Conservation (phyloP, 2,797 vertebrate species). For the Arrhamphus sclerolepis region DNA sequence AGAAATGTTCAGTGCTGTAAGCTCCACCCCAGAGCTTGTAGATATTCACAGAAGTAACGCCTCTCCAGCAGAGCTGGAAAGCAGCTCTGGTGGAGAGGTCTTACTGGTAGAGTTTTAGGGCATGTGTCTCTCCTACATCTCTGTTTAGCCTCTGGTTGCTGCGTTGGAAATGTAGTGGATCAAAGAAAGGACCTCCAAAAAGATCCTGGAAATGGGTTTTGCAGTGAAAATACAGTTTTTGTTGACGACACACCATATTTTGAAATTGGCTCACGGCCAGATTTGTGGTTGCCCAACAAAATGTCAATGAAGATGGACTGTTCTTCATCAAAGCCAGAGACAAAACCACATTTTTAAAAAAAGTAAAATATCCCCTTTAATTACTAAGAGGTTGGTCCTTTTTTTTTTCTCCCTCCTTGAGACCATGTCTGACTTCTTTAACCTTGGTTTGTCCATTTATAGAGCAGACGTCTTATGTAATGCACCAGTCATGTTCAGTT, state of each 20-base stretch:
- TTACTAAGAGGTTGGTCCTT: slow-evolving; percentile 48
- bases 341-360: slow-evolving; percentile 55
- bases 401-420: slow-evolving; percentile 36
- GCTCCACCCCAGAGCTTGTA: too few species aligned
- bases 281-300: slow-evolving; percentile 74
- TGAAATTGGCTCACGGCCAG: slow-evolving; percentile 66
- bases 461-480: slow-evolving; percentile 48
- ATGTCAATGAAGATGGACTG: slow-evolving; percentile 68
- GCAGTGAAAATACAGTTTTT: neutral
- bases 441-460: slow-evolving; percentile 46
- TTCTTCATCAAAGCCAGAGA: slow-evolving; percentile 67
- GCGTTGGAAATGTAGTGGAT: neutral
- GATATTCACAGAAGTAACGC: too few species aligned
- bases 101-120: too few species aligned
- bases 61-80: too few species aligned
- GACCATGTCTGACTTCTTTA: slow-evolving; percentile 47
- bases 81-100: too few species aligned
- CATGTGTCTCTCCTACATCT: too few species aligned
- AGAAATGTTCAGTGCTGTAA: too few species aligned
- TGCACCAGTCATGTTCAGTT: slow-evolving; percentile 32
- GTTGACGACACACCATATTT: slow-evolving; percentile 70
- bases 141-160: too few species aligned
- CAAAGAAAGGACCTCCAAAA: neutral
- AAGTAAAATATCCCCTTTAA: slow-evolving; percentile 61
- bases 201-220: neutral